These are phyloP conservation scores for Andinoacara biseriatus DNA, from an alignment of 2,113 vertebrate species.

Conservation along the genomic window DNA sequence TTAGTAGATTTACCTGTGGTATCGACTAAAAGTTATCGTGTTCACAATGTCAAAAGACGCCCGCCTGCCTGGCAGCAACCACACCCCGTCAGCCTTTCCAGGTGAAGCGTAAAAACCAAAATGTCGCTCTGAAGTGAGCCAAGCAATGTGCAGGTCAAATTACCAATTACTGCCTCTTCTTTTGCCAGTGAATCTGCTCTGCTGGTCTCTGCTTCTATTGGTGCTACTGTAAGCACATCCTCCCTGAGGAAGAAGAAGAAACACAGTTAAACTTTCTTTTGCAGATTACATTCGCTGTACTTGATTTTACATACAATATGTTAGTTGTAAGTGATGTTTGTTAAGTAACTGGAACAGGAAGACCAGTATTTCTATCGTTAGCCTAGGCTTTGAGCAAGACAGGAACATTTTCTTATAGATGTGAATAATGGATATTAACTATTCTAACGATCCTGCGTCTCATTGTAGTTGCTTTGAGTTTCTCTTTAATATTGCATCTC, in stretches of 20 bases:
- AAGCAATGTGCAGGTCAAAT: neutral
- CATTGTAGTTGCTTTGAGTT: neutral
- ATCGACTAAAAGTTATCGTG: no score
- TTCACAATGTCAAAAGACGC: no score
- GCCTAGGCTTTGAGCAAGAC: neutral
- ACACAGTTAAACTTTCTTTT: neutral
- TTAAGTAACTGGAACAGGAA: neutral
- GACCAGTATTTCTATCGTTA: neutral
- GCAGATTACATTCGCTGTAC: neutral
- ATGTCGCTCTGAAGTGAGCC: neutral
- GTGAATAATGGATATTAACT: no score
- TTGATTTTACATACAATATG: no score
- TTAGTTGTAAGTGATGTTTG: neutral
- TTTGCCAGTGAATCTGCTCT: conserved; percentile 41
- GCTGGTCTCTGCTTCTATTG: conserved; percentile 39
- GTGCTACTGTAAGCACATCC: conserved; percentile 42
- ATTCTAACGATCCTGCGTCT: neutral
- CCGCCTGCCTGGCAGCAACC: no score
- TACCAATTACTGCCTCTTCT: conserved; percentile 73
- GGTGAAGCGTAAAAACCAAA: neutral
- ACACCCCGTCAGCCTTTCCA: no score
- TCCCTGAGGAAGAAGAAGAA: conserved; percentile 34
- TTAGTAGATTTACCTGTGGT: no score
- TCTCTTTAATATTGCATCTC: neutral
- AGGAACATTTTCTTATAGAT: no score